Percentiles rank a stretch among this genome's conserved stretches.
Evolutionary conservation across 2,888 invertebrate species (phyloP).

Genomic region (Catocala fraxini): DNA sequence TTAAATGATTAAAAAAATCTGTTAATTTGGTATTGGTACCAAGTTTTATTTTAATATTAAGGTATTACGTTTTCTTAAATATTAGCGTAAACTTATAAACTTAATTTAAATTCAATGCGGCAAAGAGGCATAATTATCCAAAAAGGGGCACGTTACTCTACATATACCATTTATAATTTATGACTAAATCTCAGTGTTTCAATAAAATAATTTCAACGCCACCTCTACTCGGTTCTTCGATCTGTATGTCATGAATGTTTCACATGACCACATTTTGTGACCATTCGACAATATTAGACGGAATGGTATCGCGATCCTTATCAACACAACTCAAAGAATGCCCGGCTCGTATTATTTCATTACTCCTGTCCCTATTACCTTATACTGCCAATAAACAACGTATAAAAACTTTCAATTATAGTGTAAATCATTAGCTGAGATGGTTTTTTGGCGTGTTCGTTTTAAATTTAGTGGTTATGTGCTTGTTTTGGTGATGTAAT

Average conservation of each 20-base stretch:
- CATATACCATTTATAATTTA: no score
- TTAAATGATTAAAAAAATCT: no score
- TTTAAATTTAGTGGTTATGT: slow-evolving; percentile 16
- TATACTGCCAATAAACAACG: slow-evolving; percentile 58
- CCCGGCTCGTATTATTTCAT: slow-evolving; percentile 52
- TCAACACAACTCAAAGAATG: slow-evolving; percentile 42
- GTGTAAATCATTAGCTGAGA: slow-evolving; percentile 54
- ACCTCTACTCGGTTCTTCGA: slow-evolving; percentile 23
- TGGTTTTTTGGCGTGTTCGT: slow-evolving; percentile 41
- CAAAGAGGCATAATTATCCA: no score
- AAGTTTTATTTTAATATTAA: no score
- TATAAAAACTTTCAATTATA: slow-evolving; percentile 54
- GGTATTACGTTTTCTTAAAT: no score
- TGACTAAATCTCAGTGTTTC: no score
- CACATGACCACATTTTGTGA: slow-evolving; percentile 60
- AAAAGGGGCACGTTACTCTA: no score
- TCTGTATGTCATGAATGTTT: slow-evolving; percentile 54
- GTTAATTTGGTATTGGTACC: no score
- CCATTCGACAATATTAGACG: slow-evolving; percentile 62
- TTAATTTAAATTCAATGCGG: no score
- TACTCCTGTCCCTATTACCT: slow-evolving; percentile 56
- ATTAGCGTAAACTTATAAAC: no score
- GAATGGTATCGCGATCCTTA: slow-evolving; percentile 65
- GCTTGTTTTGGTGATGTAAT: slow-evolving; percentile 7
- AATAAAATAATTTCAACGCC: background rate